Base-by-base conservation (phyloP, 1,140 invertebrate genomes). In the Gryon sp. region DNA sequence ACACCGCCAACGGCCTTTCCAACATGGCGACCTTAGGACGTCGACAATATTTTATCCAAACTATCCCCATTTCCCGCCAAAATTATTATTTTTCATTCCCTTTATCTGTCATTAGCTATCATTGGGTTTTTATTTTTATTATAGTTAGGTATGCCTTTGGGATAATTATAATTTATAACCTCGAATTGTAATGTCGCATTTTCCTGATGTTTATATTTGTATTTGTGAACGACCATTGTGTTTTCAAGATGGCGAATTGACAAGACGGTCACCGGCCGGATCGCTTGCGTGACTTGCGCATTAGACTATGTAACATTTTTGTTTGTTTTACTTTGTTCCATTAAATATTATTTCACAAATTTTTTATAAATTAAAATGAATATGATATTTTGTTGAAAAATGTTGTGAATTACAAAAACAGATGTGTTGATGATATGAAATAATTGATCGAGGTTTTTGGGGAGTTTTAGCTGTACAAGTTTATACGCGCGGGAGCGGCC, bases 401-500 rank as follows among this genome's bases (percentile, higher is more conserved):
- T n/a, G n/a, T n/a, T n/a, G n/a, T n/a, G n/a, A n/a, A n/a, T n/a
- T n/a, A n/a, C n/a, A n/a, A n/a, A n/a, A n/a, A n/a, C n/a, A n/a
- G n/a, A n/a, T n/a, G 26, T 19, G 4, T 8, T 24, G 8, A 24
- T 24, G 22, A 4, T 24, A 8, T 24, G 4, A 8, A 4, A 24
- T 12, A 41, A 11, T 2, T 19, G 6, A 3, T n/a, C 12, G 20
- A 7, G 1, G 14, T 18, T 38, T 40, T 14, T 15, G 32, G 12
- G 14, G 8, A 11, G 7, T 28, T 5, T 19, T 12, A 18, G 16
- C n/a, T 9, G 18, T 32, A 22, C 6, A 55, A 53, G 84, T 87
- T 85, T 85, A 82, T 86, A 82, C 81, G 86, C 85, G 85, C 84
- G 87, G 87, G 87, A 88, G 87, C 87, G 66, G 87, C 87, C 87